Evolutionary conservation across 2,888 invertebrate species (phyloP).

Genomic region (Stenolophus ochropezus): DNA sequence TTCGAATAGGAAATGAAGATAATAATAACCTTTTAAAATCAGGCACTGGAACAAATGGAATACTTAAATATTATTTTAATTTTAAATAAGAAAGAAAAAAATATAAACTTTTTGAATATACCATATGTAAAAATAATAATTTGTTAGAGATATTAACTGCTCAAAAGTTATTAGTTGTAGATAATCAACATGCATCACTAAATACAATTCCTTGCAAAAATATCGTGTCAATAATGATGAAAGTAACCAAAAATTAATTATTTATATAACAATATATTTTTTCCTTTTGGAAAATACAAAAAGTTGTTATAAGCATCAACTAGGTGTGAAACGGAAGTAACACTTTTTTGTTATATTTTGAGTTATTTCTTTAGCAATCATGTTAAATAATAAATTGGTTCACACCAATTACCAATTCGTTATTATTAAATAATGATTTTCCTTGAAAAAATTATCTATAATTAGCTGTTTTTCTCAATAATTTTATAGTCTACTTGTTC

Average conservation of each 20-base stretch:
- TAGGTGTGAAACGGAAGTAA: background rate
- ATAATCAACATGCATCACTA: too few relatives aligned
- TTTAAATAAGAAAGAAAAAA: background rate
- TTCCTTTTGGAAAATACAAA: background rate
- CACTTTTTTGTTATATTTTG: background rate
- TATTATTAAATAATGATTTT: background rate
- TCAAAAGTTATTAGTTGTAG: too few relatives aligned
- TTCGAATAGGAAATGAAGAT: slow-evolving; percentile 4
- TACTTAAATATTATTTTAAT: background rate
- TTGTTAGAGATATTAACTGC: too few relatives aligned
- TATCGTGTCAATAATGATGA: too few relatives aligned
- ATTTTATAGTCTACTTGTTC: too few relatives aligned
- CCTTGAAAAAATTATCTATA: background rate
- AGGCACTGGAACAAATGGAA: slow-evolving; percentile 6
- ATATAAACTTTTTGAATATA: background rate
- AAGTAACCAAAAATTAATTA: too few relatives aligned
- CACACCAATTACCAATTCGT: background rate
- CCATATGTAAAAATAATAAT: too few relatives aligned
- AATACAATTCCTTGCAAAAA: too few relatives aligned
- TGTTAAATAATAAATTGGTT: background rate
- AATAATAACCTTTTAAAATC: slow-evolving; percentile 22
- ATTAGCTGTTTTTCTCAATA: background rate
- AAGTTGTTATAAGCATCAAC: background rate
- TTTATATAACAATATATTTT: background rate
- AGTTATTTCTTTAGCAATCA: background rate